Conservation (phyloP, 2,113 vertebrate genomes). For the Notothenia rossii region DNA sequence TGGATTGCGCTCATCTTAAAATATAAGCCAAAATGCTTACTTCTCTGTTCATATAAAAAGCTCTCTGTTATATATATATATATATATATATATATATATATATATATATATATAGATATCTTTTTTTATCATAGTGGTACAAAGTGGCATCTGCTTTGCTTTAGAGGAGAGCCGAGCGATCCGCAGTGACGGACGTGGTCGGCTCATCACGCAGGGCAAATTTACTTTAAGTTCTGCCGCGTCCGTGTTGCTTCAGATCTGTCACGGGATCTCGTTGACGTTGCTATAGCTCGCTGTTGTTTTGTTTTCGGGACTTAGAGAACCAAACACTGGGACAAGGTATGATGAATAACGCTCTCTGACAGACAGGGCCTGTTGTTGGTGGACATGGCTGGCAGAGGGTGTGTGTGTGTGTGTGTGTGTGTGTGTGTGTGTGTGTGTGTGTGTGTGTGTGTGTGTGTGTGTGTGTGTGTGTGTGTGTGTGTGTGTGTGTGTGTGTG, state of each 20-base stretch:
- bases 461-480: constrained; percentile 16
- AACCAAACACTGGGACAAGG: constrained; percentile 63
- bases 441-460: constrained; percentile 24
- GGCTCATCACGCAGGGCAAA: constrained; percentile 76
- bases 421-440: constrained; percentile 21
- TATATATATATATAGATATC: neutral
- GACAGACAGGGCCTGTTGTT: constrained; percentile 71
- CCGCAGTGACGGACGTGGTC: constrained; percentile 72
- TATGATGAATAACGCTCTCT: constrained; percentile 63
- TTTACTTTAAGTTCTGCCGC: constrained; percentile 72
- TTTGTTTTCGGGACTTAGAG: constrained; percentile 68
- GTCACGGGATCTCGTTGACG: constrained; percentile 63
- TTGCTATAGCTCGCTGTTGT: constrained; percentile 77
- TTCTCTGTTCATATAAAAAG: constrained; percentile 36
- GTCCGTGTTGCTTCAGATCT: constrained; percentile 68
- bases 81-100: neutral
- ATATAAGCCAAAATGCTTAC: constrained; percentile 15
- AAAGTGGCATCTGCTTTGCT: constrained; percentile 80
- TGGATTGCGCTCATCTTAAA: constrained; percentile 31
- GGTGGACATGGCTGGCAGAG: constrained; percentile 65
- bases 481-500: constrained; percentile 30
- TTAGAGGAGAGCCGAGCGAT: constrained; percentile 73
- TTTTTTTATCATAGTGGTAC: constrained; percentile 53
- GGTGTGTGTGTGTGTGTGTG: constrained; percentile 26
- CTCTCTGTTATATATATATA: constrained; percentile 22